Evolutionary conservation across 2,888 invertebrate species (phyloP).

Genomic region (Dasypogon diadema): DNA sequence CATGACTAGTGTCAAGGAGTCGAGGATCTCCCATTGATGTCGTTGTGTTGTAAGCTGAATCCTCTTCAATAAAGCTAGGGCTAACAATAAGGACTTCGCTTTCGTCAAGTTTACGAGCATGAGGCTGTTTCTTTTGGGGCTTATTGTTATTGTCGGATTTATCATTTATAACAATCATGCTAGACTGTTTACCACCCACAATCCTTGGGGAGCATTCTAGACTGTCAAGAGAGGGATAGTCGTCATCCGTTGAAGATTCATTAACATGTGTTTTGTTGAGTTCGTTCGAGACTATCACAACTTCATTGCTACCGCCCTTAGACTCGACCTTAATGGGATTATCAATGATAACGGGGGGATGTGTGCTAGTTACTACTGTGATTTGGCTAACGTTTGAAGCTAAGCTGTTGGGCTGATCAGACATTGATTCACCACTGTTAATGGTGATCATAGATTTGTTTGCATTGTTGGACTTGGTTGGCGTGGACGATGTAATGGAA

Average conservation of each 20-base stretch:
- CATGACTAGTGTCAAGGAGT: constrained; percentile 84
- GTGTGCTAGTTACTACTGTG: constrained; percentile 84
- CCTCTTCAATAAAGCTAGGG: constrained; percentile 75
- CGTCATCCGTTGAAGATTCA: constrained; percentile 82
- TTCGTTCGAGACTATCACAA: constrained; percentile 85
- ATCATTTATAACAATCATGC: constrained; percentile 64
- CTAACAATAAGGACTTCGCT: constrained; percentile 88
- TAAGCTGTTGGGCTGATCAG: constrained; percentile 79
- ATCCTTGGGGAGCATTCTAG: constrained; percentile 72
- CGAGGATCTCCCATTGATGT: constrained; percentile 61
- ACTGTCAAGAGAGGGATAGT: constrained; percentile 82
- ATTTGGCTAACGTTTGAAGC: constrained; percentile 80
- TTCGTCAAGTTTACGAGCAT: constrained; percentile 82
- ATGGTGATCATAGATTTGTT: constrained; percentile 59
- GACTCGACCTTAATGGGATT: constrained; percentile 68
- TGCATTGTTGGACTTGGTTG: constrained; percentile 54
- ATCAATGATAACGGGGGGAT: constrained; percentile 82
- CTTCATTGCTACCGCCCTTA: constrained; percentile 71
- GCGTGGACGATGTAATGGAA: constrained; percentile 52
- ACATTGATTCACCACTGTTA: constrained; percentile 66
- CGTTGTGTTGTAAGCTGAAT: constrained; percentile 72
- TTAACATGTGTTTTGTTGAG: constrained; percentile 76
- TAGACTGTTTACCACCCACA: constrained; percentile 61
- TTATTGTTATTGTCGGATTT: constrained; percentile 61
- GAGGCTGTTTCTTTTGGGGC: constrained; percentile 52